Evolutionary conservation across 2,888 invertebrate genomes (phyloP).

Genomic region (Phoronis australis): DNA sequence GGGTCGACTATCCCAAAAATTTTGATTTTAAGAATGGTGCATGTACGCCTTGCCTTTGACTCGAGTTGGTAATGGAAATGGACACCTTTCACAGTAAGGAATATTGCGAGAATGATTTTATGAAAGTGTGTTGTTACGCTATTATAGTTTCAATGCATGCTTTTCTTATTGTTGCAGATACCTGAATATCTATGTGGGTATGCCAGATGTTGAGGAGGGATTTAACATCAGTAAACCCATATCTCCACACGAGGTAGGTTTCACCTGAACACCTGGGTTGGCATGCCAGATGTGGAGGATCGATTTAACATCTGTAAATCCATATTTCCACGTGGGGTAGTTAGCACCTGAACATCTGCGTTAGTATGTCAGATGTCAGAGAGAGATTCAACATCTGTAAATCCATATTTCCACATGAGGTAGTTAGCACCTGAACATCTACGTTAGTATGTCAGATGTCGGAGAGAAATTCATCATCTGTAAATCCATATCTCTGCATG

Average conservation of each 20-base stretch:
- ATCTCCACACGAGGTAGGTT: conserved; percentile 77
- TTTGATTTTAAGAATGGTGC: too few species aligned
- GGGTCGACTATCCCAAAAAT: too few species aligned
- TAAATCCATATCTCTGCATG: too few species aligned
- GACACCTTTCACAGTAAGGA: too few species aligned
- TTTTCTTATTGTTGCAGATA: conserved; percentile 60
- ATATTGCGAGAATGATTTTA: too few species aligned
- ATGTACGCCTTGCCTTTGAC: too few species aligned
- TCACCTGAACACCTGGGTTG: conserved; percentile 91
- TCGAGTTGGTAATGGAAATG: too few species aligned
- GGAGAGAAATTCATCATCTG: too few species aligned
- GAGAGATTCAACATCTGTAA: conserved; percentile 85
- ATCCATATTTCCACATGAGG: conserved; percentile 83
- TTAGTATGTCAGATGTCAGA: conserved; percentile 88
- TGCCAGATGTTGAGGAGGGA: conserved; percentile 90
- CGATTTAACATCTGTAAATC: conserved; percentile 80
- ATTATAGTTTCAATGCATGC: background rate
- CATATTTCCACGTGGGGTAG: conserved; percentile 81
- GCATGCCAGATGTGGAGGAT: conserved; percentile 89
- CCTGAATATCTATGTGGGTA: conserved; percentile 86
- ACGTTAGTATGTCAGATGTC: too few species aligned
- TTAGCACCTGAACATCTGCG: conserved; percentile 89
- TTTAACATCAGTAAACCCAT: conserved; percentile 78
- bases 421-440: too few species aligned
- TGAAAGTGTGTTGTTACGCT: too few species aligned